Conservation (phyloP, 2,113 vertebrate species). For the Spizaetus ornatus region DNA sequence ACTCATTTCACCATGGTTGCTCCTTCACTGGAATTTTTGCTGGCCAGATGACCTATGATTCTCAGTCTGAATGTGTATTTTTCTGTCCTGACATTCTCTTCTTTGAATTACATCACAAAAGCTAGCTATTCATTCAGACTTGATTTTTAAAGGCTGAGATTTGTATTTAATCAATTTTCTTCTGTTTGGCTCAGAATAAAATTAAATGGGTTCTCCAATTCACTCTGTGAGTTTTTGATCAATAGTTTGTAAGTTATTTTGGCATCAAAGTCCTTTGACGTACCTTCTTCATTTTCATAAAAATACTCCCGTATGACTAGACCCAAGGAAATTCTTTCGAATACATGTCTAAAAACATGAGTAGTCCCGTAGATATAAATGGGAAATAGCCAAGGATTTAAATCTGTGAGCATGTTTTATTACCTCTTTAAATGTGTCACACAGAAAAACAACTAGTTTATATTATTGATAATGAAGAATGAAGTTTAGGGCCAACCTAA, state of each 20-base stretch:
- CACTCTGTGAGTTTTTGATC: neutral
- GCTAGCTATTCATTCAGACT: neutral
- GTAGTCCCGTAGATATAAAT: neutral
- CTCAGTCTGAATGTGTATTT: neutral
- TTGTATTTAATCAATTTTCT: neutral
- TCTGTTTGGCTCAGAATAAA: neutral
- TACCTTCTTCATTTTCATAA: neutral
- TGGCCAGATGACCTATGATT: neutral
- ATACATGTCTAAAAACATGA: neutral
- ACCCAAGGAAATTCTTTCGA: neutral
- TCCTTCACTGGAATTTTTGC: neutral
- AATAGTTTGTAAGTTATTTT: neutral
- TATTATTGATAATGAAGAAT: neutral
- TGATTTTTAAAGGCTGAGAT: neutral
- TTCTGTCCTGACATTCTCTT: neutral
- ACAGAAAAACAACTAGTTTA: neutral
- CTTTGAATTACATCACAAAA: neutral
- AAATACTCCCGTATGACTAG: neutral
- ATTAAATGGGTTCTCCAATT: neutral
- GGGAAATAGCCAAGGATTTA: neutral
- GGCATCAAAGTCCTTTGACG: neutral
- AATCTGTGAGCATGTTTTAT: neutral
- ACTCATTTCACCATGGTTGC: neutral
- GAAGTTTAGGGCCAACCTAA: neutral
- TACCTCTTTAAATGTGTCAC: neutral